A percentile compares a stretch with the other conserved stretches of the same genome.
phyloP scores from a whole-genome alignment of 2,113 vertebrate genomes.

The Pagrus major region DNA sequence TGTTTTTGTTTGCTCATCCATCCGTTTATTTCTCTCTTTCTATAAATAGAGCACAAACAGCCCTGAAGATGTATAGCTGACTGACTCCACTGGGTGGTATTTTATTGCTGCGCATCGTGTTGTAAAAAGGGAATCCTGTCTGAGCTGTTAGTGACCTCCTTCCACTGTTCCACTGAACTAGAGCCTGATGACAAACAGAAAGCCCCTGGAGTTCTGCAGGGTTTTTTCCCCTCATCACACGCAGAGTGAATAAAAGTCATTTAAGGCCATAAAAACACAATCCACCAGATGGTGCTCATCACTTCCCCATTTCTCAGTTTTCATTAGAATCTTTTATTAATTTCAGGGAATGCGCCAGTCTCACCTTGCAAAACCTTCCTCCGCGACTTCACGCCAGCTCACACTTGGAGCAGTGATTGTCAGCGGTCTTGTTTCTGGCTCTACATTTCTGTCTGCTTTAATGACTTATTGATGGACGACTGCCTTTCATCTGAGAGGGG shows the following conservation, averaged over 20 bases:
- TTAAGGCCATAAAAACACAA: constrained; percentile 34
- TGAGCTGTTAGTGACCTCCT: constrained; percentile 58
- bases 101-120: constrained; percentile 60
- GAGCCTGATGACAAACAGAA: constrained; percentile 30
- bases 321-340: constrained; percentile 55
- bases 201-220: background rate
- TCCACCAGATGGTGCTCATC: constrained; percentile 77
- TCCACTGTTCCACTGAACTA: constrained; percentile 12
- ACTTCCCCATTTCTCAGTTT: constrained; percentile 52
- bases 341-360: constrained; percentile 31
- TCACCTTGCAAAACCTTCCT: constrained; percentile 32
- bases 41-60: constrained; percentile 48
- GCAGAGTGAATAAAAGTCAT: constrained; percentile 6
- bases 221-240: constrained; percentile 22
- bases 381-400: background rate
- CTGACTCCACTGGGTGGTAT: constrained; percentile 48
- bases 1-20: constrained; percentile 49
- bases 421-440: constrained; percentile 51
- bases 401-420: constrained; percentile 45
- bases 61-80: constrained; percentile 38
- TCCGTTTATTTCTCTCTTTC: constrained; percentile 35
- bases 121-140: constrained; percentile 65
- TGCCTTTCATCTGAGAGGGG: constrained; percentile 77
- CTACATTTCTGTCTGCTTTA: constrained; percentile 63
- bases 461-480: constrained; percentile 80